These are phyloP conservation scores for Poecilia picta DNA, from an alignment of 2,797 vertebrate genomes.

Conservation along the genomic window DNA sequence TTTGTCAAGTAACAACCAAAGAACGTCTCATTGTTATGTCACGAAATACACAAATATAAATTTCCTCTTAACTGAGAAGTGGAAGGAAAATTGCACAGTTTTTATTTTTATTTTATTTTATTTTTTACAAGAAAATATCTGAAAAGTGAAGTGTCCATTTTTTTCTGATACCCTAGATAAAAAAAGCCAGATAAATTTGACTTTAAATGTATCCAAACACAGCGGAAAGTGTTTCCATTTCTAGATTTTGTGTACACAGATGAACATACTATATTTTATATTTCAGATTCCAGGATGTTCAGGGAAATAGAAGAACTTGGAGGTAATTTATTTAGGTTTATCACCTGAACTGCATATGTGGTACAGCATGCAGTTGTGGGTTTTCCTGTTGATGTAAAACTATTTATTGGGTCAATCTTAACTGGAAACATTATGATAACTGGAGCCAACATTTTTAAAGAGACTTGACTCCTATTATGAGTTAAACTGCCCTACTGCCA, in stretches of 20 bases:
- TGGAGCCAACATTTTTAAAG: slow-evolving; percentile 15
- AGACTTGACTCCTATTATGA: slow-evolving; percentile 34
- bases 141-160: background rate
- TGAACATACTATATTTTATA: background rate
- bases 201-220: background rate
- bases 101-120: no score
- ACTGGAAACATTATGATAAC: slow-evolving; percentile 1
- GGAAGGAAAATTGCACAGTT: background rate
- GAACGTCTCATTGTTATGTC: background rate
- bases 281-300: slow-evolving; percentile 1
- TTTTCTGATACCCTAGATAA: no score
- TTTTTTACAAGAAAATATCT: background rate
- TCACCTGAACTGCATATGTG: background rate
- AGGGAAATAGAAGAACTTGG: background rate
- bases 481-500: slow-evolving; percentile 36
- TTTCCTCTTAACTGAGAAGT: background rate
- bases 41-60: background rate
- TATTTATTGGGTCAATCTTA: background rate
- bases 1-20: background rate
- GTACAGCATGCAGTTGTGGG: background rate
- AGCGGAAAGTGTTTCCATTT: background rate
- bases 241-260: background rate
- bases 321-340: background rate
- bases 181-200: background rate
- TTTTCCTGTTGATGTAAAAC: background rate